A percentile compares a stretch with the other conserved stretches of the same genome.
These are phyloP conservation scores for Nothoprocta pentlandii DNA, from an alignment of 2,113 vertebrate species.

Conservation along the genomic window DNA sequence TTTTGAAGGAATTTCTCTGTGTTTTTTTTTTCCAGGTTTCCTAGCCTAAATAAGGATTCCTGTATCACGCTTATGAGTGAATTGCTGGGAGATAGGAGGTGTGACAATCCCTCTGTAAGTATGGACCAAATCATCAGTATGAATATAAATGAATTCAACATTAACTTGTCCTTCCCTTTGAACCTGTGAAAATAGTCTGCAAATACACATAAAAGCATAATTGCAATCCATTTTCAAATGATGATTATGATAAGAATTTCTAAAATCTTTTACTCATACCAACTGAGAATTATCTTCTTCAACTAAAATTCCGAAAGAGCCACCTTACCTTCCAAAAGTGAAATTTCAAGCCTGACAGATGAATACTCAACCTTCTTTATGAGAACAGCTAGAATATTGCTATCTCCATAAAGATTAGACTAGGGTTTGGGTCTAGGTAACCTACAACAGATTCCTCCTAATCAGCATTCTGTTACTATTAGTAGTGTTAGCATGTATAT, in stretches of 20 bases:
- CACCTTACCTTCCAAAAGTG: not conserved
- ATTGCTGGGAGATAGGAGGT: not conserved
- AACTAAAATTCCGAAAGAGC: not conserved
- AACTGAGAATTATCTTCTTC: not conserved
- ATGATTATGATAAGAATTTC: not conserved
- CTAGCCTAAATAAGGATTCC: not conserved
- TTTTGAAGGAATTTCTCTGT: not conserved
- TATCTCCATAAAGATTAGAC: too few species aligned
- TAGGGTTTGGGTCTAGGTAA: too few species aligned
- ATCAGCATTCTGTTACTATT: too few species aligned
- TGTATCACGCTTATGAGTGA: not conserved
- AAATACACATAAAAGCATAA: not conserved
- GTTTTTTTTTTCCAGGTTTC: not conserved
- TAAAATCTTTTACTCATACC: not conserved
- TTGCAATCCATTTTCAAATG: not conserved
- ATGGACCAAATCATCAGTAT: not conserved
- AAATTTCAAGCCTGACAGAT: not conserved
- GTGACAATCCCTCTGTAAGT: not conserved
- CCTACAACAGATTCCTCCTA: too few species aligned
- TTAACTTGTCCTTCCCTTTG: not conserved
- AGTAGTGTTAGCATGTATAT: too few species aligned
- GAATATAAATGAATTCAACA: not conserved
- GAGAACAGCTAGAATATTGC: not conserved
- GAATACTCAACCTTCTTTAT: not conserved
- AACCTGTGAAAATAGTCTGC: not conserved